Base-by-base conservation (phyloP, 2,888 invertebrate species). In the Leptura quadrifasciata region DNA sequence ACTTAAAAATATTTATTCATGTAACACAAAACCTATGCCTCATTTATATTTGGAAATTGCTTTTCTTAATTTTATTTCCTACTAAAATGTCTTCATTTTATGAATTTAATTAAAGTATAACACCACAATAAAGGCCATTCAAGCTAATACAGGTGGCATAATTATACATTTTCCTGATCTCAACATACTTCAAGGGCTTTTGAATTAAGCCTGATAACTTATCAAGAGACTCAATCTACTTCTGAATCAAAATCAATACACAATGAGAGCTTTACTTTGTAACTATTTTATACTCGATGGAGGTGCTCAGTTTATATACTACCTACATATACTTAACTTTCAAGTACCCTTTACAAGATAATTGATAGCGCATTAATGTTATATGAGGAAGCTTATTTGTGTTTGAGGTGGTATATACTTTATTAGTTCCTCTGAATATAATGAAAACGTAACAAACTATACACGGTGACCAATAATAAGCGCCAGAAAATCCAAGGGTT, bases 261-360 rank as follows among this genome's bases (percentile, higher is more conserved):
- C 63, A 18, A 12, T 63, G 10, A 39, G 24, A 17, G 63, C 6
- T 31, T 31, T 63, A 63, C 63, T 63, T 63, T 63, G 63, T 39
- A 35, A 27, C 63, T 15, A 20, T 18, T 63, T 20, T 63, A 39
- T 27, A 27, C 17, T 1, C 17, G 9, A 63, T 35, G 35, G 18
- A 35, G n/a, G 47, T 47, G 15, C 47, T 47, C n/a, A 47, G 5
- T n/a, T 15, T 47, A 47, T 47, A 47, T 47, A 39, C 39, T 17
- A 39, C 20, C 9, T 9, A 39, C 18, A 27, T 27, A n/a, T 60
- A 61, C 63, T 35, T 63, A 63, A 63, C 39, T 39, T 63, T 35
- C 17, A 17, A 17, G 15, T 9, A 18, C 31, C 63, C 18, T 20
- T 35, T 35, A 39, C 39, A 17, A 39, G 39, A n/a, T 18, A 35